Evolutionary conservation across 2,797 vertebrate genomes (phyloP).

Genomic region (Neopelma chrysocephalum): DNA sequence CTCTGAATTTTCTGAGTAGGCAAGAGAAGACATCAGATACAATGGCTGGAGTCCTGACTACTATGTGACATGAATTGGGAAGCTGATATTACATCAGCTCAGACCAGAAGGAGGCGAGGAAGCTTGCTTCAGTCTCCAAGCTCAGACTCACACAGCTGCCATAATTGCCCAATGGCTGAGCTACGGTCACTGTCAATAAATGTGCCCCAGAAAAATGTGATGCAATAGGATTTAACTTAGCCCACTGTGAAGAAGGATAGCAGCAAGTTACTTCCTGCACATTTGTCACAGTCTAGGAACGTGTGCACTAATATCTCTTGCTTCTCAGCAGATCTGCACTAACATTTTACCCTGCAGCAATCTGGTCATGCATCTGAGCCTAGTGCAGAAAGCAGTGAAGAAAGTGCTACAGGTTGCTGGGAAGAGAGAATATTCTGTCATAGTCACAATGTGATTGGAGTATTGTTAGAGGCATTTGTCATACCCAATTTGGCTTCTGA

Average conservation of each 20-base stretch:
- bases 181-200: rapidly evolving
- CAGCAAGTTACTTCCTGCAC: background rate
- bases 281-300: rapidly evolving
- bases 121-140: background rate
- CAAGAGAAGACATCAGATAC: background rate
- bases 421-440: background rate
- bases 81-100: background rate
- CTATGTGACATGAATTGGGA: background rate
- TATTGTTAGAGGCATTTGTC: background rate
- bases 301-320: background rate
- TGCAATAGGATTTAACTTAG: background rate
- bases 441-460: background rate
- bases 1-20: background rate
- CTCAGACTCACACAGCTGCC: background rate
- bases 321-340: background rate
- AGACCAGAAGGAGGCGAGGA: background rate
- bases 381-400: background rate
- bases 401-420: background rate
- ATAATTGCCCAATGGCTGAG: background rate
- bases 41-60: background rate
- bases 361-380: background rate
- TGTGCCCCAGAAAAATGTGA: rapidly evolving
- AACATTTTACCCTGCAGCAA: background rate
- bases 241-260: background rate
- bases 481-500: background rate